These are phyloP conservation scores for Ecliptopera silaceata DNA, from an alignment of 2,888 invertebrate genomes.

Conservation along the genomic window DNA sequence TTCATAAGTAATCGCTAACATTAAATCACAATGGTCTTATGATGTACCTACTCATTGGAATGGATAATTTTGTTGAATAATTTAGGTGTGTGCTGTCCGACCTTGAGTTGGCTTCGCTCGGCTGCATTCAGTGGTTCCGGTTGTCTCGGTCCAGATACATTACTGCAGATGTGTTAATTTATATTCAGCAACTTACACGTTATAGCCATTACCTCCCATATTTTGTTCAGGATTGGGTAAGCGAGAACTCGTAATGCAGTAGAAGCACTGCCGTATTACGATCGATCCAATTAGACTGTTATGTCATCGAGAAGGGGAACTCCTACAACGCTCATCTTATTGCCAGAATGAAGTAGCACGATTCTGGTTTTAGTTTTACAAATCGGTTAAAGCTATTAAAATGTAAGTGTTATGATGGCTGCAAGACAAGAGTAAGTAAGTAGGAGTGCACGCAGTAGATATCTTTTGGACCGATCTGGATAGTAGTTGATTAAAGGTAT, in stretches of 20 bases:
- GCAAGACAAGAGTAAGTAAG: no score
- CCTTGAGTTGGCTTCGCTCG: slow-evolving; percentile 65
- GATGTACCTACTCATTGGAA: slow-evolving; percentile 36
- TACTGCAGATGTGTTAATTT: slow-evolving; percentile 58
- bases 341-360: slow-evolving; percentile 21
- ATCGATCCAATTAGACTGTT: slow-evolving; percentile 36
- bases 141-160: slow-evolving; percentile 64
- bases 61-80: slow-evolving; percentile 51
- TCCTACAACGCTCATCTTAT: slow-evolving; percentile 22
- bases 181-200: slow-evolving; percentile 43
- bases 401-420: no score
- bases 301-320: slow-evolving; percentile 34
- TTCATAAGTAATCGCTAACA: slow-evolving; percentile 17
- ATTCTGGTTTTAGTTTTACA: no score
- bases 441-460: neutral
- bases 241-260: slow-evolving; percentile 24
- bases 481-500: neutral
- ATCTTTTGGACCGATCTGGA: neutral
- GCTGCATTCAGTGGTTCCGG: slow-evolving; percentile 68
- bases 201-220: slow-evolving; percentile 28
- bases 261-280: slow-evolving; percentile 29
- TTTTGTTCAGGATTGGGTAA: slow-evolving; percentile 21
- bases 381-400: no score
- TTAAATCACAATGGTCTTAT: slow-evolving; percentile 31
- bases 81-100: slow-evolving; percentile 59